Evolutionary conservation across 2,888 invertebrate genomes (phyloP), one percentile per base, ranked within the genome.

Genomic region (Lingula anatina): DNA sequence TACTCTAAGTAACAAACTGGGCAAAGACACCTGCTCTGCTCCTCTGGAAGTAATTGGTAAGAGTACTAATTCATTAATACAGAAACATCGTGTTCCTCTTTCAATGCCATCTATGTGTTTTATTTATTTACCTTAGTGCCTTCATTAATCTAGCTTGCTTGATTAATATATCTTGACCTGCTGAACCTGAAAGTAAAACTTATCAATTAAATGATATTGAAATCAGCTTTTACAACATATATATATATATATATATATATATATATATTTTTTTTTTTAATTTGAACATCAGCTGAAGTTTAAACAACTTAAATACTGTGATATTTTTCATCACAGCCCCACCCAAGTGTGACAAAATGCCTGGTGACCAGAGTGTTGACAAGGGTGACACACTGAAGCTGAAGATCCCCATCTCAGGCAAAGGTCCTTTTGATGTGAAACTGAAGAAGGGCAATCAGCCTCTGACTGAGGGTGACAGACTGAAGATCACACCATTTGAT

Each of bases 371-470:
- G 20, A 89, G 88, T 70, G 82, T 97, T 2, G 89, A 95, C 0
- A 93, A 93, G 72, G 88, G 90, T 45, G 99, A 99, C 68, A 95
- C 95, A 76, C 90, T 92, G 7, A 99, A 99, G 80, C 88, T 99
- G 70, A 99, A 99, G 81, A 87, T 99, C 59, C 90, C 89, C 72
- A 96, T 95, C 82, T 86, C 87, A 47, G 99, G 99, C 26, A 95
- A 96, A 73, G 94, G 95, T 75, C 96, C 97, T 5, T 88, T 95
- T 74, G 88, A 89, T 56, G 88, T 97, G 47, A 84, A 83, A 2
- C 83, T 99, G 49, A 86, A 85, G 52, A 89, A 87, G 70, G 88
- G 94, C 71, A 93, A 93, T 39, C 83, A 83, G 60, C 84, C 84
- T 56, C 80, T 96, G 46, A 80, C 83, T 0, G 65, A 68, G 27